Base-by-base conservation (phyloP, 2,888 invertebrate genomes). In the Sisyra terminalis region DNA sequence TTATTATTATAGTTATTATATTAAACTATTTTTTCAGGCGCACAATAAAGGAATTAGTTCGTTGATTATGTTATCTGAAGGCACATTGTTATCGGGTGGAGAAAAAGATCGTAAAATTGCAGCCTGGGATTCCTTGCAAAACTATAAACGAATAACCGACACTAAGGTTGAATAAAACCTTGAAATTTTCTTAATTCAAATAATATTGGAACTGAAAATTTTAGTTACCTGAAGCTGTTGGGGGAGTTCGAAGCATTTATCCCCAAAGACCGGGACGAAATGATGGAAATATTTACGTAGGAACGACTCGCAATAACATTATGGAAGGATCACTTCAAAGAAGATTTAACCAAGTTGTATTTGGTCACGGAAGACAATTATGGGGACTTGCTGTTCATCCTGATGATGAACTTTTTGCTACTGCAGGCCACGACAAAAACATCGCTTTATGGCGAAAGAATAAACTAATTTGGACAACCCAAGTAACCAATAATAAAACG, bases 391-490 rank as follows among this genome's bases (percentile, higher is more conserved):
- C 88, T 3, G 83, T 87, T 2, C 89, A 92, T 61, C 89, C 90
- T 0, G 86, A 87, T 51, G 87, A 87, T 54, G 89, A 90, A 61
- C 73, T 88, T 50, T 90, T 89, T 55, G 87, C 90, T 1, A 88
- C 92, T 1, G 90, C 90, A 1, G 92, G 92, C 0, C 84, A 86
- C 53, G 92, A 92, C 59, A 86, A 87, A 58, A 81, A 84, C 52
- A 85, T 93, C 47, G 87, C 87, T 2, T 65, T 90, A 36, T 93
- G 93, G 93, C 75, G 86, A 46, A 80, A 86, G 46, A 88, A 87
- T 57, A 86, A 86, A 63, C 68, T 89, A 9, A 70, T 88, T 36
- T 92, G 90, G 82, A 82, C 78, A 42, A 79, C 84, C 32, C 84
- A 86, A 68, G 85, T 88, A 56, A 43, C 45, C 37, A 10, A 4